Percentiles rank a stretch among this genome's conserved stretches.
phyloP scores from a whole-genome alignment of 2,113 vertebrate genomes.

The Octodon degus region DNA sequence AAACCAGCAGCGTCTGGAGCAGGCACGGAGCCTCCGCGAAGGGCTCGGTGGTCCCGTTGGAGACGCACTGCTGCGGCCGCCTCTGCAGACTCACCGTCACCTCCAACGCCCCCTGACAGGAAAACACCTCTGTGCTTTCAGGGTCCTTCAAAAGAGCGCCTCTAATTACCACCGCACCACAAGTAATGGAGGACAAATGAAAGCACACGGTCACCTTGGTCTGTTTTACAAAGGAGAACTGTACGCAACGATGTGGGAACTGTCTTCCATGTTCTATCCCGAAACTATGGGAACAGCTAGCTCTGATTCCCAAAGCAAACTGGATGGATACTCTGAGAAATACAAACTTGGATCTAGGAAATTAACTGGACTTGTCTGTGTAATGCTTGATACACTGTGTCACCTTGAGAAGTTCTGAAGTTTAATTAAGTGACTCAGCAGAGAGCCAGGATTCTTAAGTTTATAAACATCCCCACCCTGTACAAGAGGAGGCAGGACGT shows the following conservation, averaged over 20 bases:
- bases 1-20: conserved; percentile 89
- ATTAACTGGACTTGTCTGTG: not conserved
- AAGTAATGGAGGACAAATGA: not conserved
- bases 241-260: not conserved
- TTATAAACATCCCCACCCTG: too few relatives aligned
- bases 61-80: conserved; percentile 85
- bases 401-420: too few relatives aligned
- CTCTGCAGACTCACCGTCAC: conserved; percentile 86
- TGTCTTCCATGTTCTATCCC: not conserved
- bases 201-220: not conserved
- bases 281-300: not conserved
- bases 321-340: not conserved
- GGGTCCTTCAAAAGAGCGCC: not conserved
- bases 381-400: too few relatives aligned
- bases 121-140: not conserved
- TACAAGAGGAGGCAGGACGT: too few relatives aligned
- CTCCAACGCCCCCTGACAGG: conserved; percentile 83
- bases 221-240: not conserved
- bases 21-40: conserved; percentile 88
- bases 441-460: too few relatives aligned
- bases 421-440: too few relatives aligned
- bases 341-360: not conserved
- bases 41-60: conserved; percentile 84
- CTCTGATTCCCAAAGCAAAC: not conserved
- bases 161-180: not conserved